Evolutionary conservation across 2,888 invertebrate genomes (phyloP), one percentile per base, ranked within the genome.

Genomic region (Cyclophora albipunctata): DNA sequence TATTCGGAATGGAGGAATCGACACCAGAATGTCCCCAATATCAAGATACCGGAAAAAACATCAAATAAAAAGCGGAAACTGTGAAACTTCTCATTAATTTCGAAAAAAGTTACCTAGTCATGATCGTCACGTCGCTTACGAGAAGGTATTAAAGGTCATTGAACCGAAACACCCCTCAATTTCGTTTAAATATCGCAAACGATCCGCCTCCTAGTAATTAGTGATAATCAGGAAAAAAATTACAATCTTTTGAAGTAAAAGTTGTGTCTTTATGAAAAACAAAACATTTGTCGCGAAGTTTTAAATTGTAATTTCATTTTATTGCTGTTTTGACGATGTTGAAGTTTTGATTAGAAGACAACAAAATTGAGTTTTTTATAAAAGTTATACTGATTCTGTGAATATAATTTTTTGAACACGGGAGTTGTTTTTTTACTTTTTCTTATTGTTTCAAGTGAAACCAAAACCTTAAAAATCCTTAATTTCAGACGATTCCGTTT

Each of bases 181-280:
- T 60, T 59, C 61, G 59, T 61, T 63, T 67, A 63, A 66, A 74
- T 71, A 69, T 76, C 69, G 74, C 71, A 75, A 79, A 78, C 74
- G 71, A 57, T 66, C 67, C 71, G 53, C 66, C 68, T 66, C 62
- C 55, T 64, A 67, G 77, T 84, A 85, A 85, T 85, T 84, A 84
- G 82, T 79, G 83, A 83, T 81, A 77, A 81, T 83, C 76, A 76
- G 51, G 54, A 58, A 73, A 69, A 64, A 64, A 66, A 66, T 76
- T 67, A 66, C 67, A 72, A 69, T 72, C 69, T 66, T 75, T 73
- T 72, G 76, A 80, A 68, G 68, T 77, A 70, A 55, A 62, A 64
- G 75, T 20, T 75, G 64, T 74, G 71, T 34, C 42, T 7, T 54
- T 55, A 52, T 55, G 6, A 34, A 43, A 4, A 7, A 43, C 40